Evolutionary conservation across 2,888 invertebrate genomes (phyloP).

Genomic region (Archaeoteleia sp.): DNA sequence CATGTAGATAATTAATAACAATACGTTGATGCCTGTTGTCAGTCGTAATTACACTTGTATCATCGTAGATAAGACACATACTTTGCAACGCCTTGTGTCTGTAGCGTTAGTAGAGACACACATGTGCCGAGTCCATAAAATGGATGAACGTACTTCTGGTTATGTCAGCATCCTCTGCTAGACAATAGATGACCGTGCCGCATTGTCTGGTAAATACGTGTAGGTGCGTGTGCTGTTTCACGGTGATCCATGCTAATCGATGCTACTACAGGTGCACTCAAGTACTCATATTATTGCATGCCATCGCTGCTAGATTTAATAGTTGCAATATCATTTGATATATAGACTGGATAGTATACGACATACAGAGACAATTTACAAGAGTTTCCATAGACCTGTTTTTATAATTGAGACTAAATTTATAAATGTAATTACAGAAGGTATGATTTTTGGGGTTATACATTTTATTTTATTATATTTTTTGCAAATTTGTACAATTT

Average conservation of each 20-base stretch:
- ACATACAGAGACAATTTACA: too few species aligned
- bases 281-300: constrained; percentile 20
- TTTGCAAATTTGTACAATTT: too few species aligned
- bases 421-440: too few species aligned
- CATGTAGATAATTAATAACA: constrained; percentile 3
- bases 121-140: constrained; percentile 59
- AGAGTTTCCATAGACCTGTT: too few species aligned
- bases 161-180: constrained; percentile 73
- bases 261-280: constrained; percentile 58
- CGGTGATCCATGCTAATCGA: constrained; percentile 68
- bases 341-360: too few species aligned
- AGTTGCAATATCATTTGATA: too few species aligned
- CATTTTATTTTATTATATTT: too few species aligned
- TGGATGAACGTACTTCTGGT: constrained; percentile 66
- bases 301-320: too few species aligned
- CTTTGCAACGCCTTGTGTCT: constrained; percentile 41
- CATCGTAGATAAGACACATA: constrained; percentile 39
- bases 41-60: constrained; percentile 11
- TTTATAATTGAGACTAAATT: too few species aligned
- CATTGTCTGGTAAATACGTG: constrained; percentile 65
- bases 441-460: too few species aligned
- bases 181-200: constrained; percentile 70
- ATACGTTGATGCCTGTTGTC: constrained; percentile 14
- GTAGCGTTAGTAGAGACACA: constrained; percentile 37
- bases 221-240: constrained; percentile 63